Base-by-base conservation (phyloP, 2,888 invertebrate species). In the Drosophila macrospina region DNA sequence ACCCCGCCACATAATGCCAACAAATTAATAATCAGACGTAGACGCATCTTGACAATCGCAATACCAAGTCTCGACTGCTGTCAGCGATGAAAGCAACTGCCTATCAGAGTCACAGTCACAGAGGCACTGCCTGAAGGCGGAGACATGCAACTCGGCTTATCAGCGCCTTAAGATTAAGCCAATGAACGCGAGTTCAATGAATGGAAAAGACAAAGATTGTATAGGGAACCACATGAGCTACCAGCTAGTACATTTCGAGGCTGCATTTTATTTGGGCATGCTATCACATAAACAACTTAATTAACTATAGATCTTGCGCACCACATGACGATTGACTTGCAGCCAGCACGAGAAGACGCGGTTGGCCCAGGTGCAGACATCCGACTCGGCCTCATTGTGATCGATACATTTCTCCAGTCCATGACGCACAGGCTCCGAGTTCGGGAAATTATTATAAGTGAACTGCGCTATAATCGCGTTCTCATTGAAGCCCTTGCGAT, bases 341-440 rank as follows among this genome's bases (percentile, higher is more conserved):
- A 90, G 64, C 91, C 91, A 90, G 75, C 90, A 90, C 41, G 90
- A 89, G 68, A 90, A 90, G n/a, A 91, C 91, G 20, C 91, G 88
- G 57, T 90, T 80, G 8, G 91, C 91, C 86, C 90, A 92, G n/a
- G 87, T 80, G 68, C 92, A 92, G 0, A 67, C 59, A 48, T 90
- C 89, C 1, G 90, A 78, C 34, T 89, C 90, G 37, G 89, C 86
- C 69, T 90, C 91, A 61, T 91, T 91, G 62, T 89, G 88, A 74
- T 92, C 92, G 45, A 91, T 80, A 63, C 92, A 92, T 67, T 91
- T 91, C 69, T 87, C 88, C 54, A 92, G 78, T 5, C 91, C 91
- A 15, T 90, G 87, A 26, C 74, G 83, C 28, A 91, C 82, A 4
- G 84, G 51, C 8, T 83, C 74, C 48, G 88, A 51, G 59, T 90